Base-by-base conservation (phyloP, 2,797 vertebrate species). In the Takifugu rubripes region DNA sequence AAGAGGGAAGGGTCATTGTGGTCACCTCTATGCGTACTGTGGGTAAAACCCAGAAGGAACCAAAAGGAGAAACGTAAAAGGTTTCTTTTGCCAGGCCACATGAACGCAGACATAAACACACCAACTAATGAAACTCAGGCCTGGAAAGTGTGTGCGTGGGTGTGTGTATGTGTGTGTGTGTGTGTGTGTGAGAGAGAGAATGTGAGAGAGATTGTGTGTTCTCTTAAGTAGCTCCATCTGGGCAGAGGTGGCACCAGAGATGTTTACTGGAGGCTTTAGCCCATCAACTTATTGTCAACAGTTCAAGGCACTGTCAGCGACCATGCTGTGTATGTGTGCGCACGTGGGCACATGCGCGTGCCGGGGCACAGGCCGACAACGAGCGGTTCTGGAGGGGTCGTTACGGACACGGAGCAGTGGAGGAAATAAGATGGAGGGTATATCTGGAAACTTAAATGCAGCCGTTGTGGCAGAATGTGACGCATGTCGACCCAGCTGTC, bases 271-370 rank as follows among this genome's bases (percentile, higher is more conserved):
- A 88, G 89, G 83, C 87, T 89, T 90, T 87, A 88, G 86, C 87
- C 87, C 89, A 90, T 91, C 89, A 90, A 89, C 81, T 89, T 90
- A 89, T 89, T 90, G 91, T 91, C 88, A 90, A 87, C 87, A 88
- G 88, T 89, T 90, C 87, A 91, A 90, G 85, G 84, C 82, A 80
- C 87, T 91, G 88, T 92, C 90, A 90, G 79, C 85, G 64, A 75
- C 75, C 76, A 74, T 69, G 29, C 58, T 63, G 64, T 75, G 52
- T 78, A 10, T 46, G 17, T 21, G 44, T 45, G 44, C 17, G 44
- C 16, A 14, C 1, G 42, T 44, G 42, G 15, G 42, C 16, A 14
- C 16, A 14, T 15, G 42, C 9, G 42, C 6, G 42, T 44, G 51
- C n/a, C 66, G 68, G 69, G 72, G 55, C 52, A 9, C 62, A 54